Evolutionary conservation across 2,113 vertebrate species (phyloP), one percentile per base, ranked within the genome.

Genomic region (Jacana jacana): DNA sequence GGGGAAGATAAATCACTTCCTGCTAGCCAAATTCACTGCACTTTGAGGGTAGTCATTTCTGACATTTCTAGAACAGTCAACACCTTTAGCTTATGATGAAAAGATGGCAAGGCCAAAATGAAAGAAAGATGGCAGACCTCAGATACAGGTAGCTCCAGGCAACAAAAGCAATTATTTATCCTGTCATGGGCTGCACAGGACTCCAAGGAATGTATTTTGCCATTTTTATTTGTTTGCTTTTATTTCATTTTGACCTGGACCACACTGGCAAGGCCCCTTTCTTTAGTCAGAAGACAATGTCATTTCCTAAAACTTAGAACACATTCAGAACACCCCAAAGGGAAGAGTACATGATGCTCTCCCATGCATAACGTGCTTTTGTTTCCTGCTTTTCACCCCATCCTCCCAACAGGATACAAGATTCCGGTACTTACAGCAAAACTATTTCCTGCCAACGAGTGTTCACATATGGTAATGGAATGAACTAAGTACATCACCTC

Each of bases 271-370:
- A 71, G 46, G 46, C 42, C 33, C 15, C 13, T 79, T 48, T 15
- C 35, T 52, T 71, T 46, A 48, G 23, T 25, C 31, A 83, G 30
- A 17, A 81, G 17, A 46, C 28, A 81, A 18, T 22, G 52, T 30
- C 7, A 54, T 31, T 72, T 65, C 79, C 71, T 88, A 19, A 78
- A 52, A 52, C 17, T 17, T 3, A 48, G 25, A 35, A 33, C 6
- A 46, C n/a, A 30, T 2, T 8, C 19, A 51, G 52, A 68, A 55
- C 20, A 33, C 17, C 39, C 40, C 39, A n/a, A 54, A 58, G 23
- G 11, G 44, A 86, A 64, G n/a, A 0, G 8, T 13, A 33, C 6
- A 0, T 24, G 10, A 4, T 11, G 5, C 17, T 70, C 33, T 58
- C 28, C 58, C n/a, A 7, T 2, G 6, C 27, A 58, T 13, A 77